Percentiles rank a stretch among this genome's conserved stretches.
Conservation (phyloP, 2,888 invertebrate genomes). For the Alloplasta piceator region DNA sequence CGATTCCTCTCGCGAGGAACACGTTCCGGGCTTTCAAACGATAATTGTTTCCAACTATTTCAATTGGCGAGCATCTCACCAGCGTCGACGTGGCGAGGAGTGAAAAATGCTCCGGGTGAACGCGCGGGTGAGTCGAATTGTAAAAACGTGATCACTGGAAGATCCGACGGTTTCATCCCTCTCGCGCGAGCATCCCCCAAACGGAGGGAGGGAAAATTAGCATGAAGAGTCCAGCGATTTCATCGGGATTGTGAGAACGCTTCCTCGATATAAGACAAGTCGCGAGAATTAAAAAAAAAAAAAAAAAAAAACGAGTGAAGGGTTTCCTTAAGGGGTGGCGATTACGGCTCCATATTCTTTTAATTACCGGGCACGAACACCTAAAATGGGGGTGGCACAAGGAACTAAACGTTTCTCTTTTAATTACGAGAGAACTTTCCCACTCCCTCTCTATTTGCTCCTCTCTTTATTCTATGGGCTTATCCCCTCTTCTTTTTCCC, state of each 20-base stretch:
- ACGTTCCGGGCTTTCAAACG: constrained; percentile 67
- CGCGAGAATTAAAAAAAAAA: constrained; percentile 13
- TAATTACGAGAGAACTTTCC: constrained; percentile 76
- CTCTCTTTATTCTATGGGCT: not conserved
- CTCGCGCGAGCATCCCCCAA: not conserved
- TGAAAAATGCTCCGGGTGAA: not conserved
- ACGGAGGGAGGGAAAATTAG: constrained; percentile 75
- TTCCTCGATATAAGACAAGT: constrained; percentile 10
- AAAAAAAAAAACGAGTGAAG: constrained; percentile 31
- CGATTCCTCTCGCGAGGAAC: constrained; percentile 18
- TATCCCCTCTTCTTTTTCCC: constrained; percentile 2
- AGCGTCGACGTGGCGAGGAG: not conserved
- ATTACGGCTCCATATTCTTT: constrained; percentile 81
- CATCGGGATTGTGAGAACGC: not conserved
- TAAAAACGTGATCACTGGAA: constrained; percentile 59
- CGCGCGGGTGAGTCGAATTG: constrained; percentile 26
- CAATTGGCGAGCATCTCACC: constrained; percentile 75
- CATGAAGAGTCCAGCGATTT: constrained; percentile 70
- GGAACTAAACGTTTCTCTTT: constrained; percentile 82
- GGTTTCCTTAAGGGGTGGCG: constrained; percentile 68
- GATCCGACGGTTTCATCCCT: not conserved
- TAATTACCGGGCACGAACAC: constrained; percentile 76
- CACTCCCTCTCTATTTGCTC: constrained; percentile 31
- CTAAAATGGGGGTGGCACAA: constrained; percentile 65
- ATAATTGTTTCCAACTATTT: constrained; percentile 81